Evolutionary conservation across 1,140 invertebrate species (phyloP), one percentile per base, ranked within the genome.

Genomic region (Meteorus sp.): DNA sequence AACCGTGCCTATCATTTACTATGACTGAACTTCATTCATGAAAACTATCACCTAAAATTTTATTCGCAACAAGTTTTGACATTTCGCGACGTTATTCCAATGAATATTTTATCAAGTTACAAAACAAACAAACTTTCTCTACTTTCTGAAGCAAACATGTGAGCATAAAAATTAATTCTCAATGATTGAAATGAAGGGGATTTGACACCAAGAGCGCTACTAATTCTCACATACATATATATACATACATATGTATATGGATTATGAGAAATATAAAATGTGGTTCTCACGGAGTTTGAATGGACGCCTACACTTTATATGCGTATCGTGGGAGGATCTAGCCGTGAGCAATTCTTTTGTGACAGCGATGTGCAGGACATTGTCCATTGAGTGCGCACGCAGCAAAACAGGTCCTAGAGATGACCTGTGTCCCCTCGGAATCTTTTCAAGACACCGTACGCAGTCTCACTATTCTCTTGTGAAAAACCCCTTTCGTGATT

Each of bases 241-340:
- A 45, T 22, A 45, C 4, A 23, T 23, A 45, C 22, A 15, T 19
- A 23, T 20, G 20, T 22, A 19, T 45, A 15, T 25, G n/a, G 45
- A 15, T 47, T 47, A 47, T 79, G 77, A 77, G 77, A 80, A 79
- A 80, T 78, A 78, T 79, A 76, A 78, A 77, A 78, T 77, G 73
- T 75, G 71, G 76, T 80, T 80, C 78, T 80, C 78, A 80, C 78
- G 78, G 73, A 67, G 64, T 60, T 63, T 78, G 71, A 79, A 79
- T 79, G 75, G 73, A 66, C 61, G 23, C 50, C 39, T 61, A 37
- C 71, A 72, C 67, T 72, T 72, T 71, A 74, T 72, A 76, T 77
- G 73, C 72, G 75, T 78, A 79, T 80, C 78, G 78, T 79, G 77
- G 78, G 78, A 80, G 78, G 78, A 80, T 80, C 78, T 79, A 27